Base-by-base conservation (phyloP, 35 echinoderm and acorn worm species). In the Ophiothrix spiculata region DNA sequence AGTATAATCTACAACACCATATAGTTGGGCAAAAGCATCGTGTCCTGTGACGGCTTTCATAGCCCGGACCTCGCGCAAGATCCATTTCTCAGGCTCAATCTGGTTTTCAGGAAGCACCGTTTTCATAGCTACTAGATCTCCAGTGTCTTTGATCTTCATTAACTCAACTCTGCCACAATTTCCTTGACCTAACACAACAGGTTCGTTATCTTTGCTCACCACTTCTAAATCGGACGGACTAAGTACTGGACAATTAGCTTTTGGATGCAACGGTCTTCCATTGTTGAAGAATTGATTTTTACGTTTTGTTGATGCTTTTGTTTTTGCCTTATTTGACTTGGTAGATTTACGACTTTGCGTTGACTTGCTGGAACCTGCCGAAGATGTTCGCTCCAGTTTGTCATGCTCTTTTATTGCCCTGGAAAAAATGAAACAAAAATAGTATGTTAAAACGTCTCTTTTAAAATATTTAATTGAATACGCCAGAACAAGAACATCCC, bases 71-170 rank as follows among this genome's bases (percentile, higher is more conserved):
- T 69, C 60, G 3, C 60, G 60, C 60, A 69, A 25, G 17, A 69
- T 69, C 60, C 60, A 69, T 25, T 69, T 69, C 23, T 69, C 60
- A n/a, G 60, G 60, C 29, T 69, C 60, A 6, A 69, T 25, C 60
- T 69, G 60, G 29, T 69, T 69, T n/a, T 69, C 60, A 69, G 60
- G 60, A 69, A 69, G 60, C 60, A 69, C 60, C 60, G 60, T 69
- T 69, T 69, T 69, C 23, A 69, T 28, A 10, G 60, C 60, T 2
- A 69, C 60, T 28, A 69, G 3, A 69, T 69, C 60, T 2, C 60
- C 60, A 69, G 60, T 69, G 8, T 6, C 60, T 69, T 69, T 69
- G 2, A 69, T 12, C 23, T 28, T 10, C 60, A 69, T 69, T 15
- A 69, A n/a, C 1, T 15, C 10, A 6, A 10, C 60, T n/a, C 60